Conservation (phyloP, 92 coral and sea anemone genomes). For the Siderastrea siderea region DNA sequence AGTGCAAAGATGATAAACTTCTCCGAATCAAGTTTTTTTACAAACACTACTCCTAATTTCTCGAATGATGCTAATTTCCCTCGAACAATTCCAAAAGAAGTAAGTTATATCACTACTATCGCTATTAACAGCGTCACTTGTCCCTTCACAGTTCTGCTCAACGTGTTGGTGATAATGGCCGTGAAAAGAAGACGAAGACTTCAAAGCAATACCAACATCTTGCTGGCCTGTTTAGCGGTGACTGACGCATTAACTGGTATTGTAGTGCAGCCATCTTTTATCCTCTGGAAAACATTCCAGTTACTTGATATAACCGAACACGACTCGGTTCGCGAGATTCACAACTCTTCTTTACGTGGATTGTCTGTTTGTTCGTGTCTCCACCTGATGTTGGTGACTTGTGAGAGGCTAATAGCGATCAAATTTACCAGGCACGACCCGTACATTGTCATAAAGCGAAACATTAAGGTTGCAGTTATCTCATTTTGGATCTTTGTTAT, state of each 20-base stretch:
- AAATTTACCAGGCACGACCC: background rate
- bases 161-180: background rate
- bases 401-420: background rate
- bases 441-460: too few species aligned
- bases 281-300: background rate
- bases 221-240: too few species aligned
- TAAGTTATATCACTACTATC: background rate
- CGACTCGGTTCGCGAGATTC: background rate
- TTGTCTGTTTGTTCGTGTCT: background rate
- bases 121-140: background rate
- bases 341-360: background rate
- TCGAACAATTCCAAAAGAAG: background rate
- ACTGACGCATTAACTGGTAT: background rate
- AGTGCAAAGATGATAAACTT: too few species aligned
- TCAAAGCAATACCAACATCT: background rate
- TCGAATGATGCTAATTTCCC: too few species aligned
- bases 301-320: background rate
- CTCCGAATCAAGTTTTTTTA: too few species aligned
- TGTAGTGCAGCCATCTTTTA: background rate
- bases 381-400: background rate
- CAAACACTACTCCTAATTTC: too few species aligned
- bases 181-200: background rate
- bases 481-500: too few species aligned
- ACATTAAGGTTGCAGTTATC: too few species aligned
- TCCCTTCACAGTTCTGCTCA: background rate